phyloP scores from a whole-genome alignment of 2,113 vertebrate genomes.

The Ploceus nigricollis region DNA sequence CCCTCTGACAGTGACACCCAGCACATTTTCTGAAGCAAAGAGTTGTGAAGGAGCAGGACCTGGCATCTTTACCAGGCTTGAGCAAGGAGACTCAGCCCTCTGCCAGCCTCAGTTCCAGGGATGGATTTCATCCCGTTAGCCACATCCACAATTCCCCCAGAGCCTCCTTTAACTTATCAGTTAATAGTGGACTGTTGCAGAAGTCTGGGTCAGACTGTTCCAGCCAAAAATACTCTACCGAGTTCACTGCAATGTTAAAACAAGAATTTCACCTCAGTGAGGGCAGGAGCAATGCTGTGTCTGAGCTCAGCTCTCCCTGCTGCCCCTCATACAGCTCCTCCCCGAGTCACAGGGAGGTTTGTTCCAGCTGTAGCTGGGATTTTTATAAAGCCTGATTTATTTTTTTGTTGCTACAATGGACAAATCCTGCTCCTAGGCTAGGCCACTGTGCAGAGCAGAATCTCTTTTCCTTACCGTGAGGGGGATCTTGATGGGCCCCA shows the following conservation, averaged over 20 bases:
- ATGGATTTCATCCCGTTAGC: background rate
- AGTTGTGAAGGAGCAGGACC: accelerated
- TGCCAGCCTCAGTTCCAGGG: background rate
- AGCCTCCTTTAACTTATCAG: background rate
- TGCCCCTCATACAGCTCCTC: background rate
- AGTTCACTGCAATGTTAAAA: background rate
- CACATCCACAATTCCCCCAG: background rate
- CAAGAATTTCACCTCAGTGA: background rate
- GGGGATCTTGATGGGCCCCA: background rate
- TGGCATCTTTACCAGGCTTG: background rate
- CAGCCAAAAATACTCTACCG: background rate
- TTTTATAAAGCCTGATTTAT: background rate
- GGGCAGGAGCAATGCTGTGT: background rate
- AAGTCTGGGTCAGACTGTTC: slow-evolving; percentile 9
- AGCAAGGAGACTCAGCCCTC: background rate
- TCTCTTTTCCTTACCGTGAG: background rate
- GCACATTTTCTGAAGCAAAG: background rate
- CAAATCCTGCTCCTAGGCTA: background rate
- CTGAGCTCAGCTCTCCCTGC: background rate
- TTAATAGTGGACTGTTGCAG: background rate
- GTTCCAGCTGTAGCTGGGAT: background rate
- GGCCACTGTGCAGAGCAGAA: background rate
- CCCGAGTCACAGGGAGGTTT: accelerated
- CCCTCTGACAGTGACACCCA: background rate
- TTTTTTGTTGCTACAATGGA: background rate